Conservation (phyloP, 2,113 vertebrate genomes). For the Bufo bufo region DNA sequence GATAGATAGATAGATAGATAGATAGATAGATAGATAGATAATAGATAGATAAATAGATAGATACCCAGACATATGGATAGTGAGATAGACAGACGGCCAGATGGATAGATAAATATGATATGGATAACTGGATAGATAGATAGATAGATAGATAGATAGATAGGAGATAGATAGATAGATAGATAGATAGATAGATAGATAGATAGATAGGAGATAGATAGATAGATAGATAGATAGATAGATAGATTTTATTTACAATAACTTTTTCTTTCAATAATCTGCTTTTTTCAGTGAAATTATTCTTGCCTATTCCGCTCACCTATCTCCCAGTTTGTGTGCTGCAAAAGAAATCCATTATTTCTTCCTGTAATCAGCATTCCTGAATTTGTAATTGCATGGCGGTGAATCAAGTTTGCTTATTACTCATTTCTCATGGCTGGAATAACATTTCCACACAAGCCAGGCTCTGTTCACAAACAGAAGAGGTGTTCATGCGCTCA, state of each 20-base stretch:
- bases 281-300: not conserved
- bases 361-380: conserved; percentile 36
- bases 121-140: not conserved
- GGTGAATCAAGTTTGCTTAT: conserved; percentile 29
- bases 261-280: not conserved
- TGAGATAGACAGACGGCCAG: no score
- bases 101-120: not conserved
- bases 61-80: not conserved
- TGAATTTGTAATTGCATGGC: conserved; percentile 49
- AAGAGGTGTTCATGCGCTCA: not conserved
- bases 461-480: conserved; percentile 38
- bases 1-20: not conserved
- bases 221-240: conserved; percentile 12
- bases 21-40: not conserved
- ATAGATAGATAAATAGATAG: not conserved
- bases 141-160: conserved; percentile 9
- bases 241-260: not conserved
- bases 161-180: conserved; percentile 1
- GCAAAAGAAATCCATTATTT: not conserved
- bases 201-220: not conserved
- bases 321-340: not conserved
- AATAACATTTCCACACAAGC: conserved; percentile 50
- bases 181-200: conserved; percentile 2
- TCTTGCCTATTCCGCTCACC: not conserved
- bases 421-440: conserved; percentile 41